Evolutionary conservation across 1,140 invertebrate species (phyloP).

Genomic region (Megathymus violae): DNA sequence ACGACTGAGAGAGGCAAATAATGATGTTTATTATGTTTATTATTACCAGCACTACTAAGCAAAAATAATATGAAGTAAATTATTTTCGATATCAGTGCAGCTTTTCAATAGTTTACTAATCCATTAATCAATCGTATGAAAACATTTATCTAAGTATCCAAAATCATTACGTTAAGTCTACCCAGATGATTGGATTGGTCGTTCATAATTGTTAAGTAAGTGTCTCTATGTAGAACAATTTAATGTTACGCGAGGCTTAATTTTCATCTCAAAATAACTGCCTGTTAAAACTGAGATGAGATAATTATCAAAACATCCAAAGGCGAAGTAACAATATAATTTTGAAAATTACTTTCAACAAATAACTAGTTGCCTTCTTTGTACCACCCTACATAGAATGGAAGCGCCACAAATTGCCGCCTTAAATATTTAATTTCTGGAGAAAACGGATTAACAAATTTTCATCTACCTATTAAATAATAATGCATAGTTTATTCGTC

Average conservation of each 20-base stretch:
- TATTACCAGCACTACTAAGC: no score
- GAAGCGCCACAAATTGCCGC: conserved; percentile 75
- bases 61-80: no score
- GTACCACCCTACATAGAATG: conserved; percentile 60
- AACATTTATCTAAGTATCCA: conserved; percentile 9
- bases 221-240: conserved; percentile 53
- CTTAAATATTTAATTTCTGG: conserved; percentile 77
- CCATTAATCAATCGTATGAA: background rate
- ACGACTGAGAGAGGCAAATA: no score
- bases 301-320: conserved; percentile 79
- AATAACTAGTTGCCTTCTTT: conserved; percentile 69
- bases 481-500: conserved; percentile 18
- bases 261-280: conserved; percentile 68
- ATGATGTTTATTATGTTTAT: no score
- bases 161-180: conserved; percentile 10
- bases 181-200: conserved; percentile 37
- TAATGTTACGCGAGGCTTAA: conserved; percentile 60
- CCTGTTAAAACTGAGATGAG: conserved; percentile 74
- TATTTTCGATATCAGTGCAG: no score
- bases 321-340: conserved; percentile 77
- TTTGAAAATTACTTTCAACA: conserved; percentile 73
- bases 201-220: conserved; percentile 34
- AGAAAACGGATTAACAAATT: conserved; percentile 70
- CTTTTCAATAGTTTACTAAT: no score
- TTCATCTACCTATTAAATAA: conserved; percentile 13